Conservation (phyloP, 2,113 vertebrate species). For the Glaucomys volans region DNA sequence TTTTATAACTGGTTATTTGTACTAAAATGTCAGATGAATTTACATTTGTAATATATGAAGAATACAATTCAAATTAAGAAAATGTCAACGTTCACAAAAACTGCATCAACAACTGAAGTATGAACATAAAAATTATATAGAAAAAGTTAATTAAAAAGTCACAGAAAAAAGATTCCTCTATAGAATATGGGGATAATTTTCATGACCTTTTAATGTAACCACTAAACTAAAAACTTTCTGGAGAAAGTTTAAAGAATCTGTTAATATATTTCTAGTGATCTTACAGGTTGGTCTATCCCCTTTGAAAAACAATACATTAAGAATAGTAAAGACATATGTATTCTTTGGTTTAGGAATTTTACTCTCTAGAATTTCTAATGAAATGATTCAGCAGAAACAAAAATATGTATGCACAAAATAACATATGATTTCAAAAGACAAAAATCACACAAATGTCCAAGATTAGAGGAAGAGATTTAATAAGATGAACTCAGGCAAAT, state of each 20-base stretch:
- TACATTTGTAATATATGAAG: neutral
- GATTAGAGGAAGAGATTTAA: neutral
- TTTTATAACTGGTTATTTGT: neutral
- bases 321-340: neutral
- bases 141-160: neutral
- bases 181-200: neutral
- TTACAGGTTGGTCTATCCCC: neutral
- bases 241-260: neutral
- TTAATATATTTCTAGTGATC: constrained; percentile 37
- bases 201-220: neutral
- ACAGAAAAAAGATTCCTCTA: neutral
- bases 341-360: neutral
- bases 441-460: constrained; percentile 10
- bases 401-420: neutral
- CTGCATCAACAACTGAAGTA: neutral
- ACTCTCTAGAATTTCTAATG: neutral
- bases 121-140: neutral
- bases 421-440: neutral
- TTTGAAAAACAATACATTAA: constrained; percentile 27
- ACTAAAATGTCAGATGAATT: neutral
- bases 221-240: neutral
- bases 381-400: constrained; percentile 28
- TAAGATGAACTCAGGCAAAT: constrained; percentile 11
- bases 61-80: neutral
- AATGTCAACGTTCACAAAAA: neutral